Conservation (phyloP, 2,888 invertebrate species). For the Nomada flava region DNA sequence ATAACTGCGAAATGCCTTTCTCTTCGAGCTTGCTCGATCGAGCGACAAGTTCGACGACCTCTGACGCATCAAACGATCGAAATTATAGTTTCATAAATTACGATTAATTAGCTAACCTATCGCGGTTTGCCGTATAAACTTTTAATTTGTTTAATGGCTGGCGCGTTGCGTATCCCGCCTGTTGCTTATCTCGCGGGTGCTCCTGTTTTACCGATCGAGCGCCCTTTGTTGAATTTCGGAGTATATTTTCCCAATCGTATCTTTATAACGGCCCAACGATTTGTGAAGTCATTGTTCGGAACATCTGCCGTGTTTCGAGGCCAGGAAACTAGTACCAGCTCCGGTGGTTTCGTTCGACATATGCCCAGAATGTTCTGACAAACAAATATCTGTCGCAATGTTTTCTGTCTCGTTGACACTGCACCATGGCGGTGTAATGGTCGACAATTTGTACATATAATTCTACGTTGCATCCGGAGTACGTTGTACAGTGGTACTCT, state of each 20-base stretch:
- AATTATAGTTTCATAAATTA: slow-evolving; percentile 32
- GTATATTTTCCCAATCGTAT: slow-evolving; percentile 8
- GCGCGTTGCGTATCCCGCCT: slow-evolving; percentile 37
- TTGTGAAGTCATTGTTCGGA: not conserved
- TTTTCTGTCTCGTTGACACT: not conserved
- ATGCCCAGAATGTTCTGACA: slow-evolving; percentile 11
- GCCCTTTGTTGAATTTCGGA: slow-evolving; percentile 24
- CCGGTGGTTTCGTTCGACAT: slow-evolving; percentile 25
- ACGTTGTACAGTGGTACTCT: not conserved
- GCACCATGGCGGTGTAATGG: not conserved
- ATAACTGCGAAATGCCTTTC: slow-evolving; percentile 61
- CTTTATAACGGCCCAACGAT: not conserved
- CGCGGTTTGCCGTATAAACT: too few species aligned
- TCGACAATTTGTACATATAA: too few species aligned
- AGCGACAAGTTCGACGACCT: slow-evolving; percentile 53
- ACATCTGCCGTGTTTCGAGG: slow-evolving; percentile 26
- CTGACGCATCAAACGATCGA: slow-evolving; percentile 32
- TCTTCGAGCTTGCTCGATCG: slow-evolving; percentile 26
- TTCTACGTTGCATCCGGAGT: too few species aligned
- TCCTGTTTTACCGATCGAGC: slow-evolving; percentile 44
- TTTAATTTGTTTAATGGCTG: slow-evolving; percentile 2
- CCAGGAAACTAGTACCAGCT: not conserved
- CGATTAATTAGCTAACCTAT: not conserved
- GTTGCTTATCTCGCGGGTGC: slow-evolving; percentile 45
- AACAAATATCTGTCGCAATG: slow-evolving; percentile 1